phyloP scores from a whole-genome alignment of 1,140 invertebrate species.

The Heliothis virescens region DNA sequence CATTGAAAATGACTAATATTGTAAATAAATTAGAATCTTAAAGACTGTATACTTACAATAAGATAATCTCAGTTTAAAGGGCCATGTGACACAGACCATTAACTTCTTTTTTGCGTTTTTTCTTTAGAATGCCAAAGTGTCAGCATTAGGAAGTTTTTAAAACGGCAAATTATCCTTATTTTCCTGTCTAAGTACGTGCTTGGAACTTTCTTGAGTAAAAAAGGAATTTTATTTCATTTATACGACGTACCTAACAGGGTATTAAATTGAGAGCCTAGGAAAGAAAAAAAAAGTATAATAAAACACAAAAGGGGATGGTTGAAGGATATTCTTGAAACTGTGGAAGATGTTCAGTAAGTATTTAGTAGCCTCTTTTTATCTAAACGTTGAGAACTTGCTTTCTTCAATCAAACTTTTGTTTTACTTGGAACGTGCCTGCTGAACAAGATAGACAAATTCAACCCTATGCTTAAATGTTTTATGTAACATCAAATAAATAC shows the following conservation, averaged over 20 bases:
- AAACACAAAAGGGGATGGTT: neutral
- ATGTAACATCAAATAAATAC: neutral
- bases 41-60: slow-evolving; percentile 77
- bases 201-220: slow-evolving; percentile 23
- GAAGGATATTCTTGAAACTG: no score
- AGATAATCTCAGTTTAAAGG: slow-evolving; percentile 57
- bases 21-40: slow-evolving; percentile 80
- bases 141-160: slow-evolving; percentile 36
- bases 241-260: slow-evolving; percentile 4
- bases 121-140: slow-evolving; percentile 13
- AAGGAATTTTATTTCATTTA: slow-evolving; percentile 24
- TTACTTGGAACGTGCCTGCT: no score
- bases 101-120: slow-evolving; percentile 14
- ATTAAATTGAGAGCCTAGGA: slow-evolving; percentile 19
- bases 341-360: neutral
- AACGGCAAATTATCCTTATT: slow-evolving; percentile 24
- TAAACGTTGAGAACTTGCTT: no score
- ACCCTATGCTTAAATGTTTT: neutral
- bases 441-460: no score
- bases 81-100: slow-evolving; percentile 47
- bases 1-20: slow-evolving; percentile 73
- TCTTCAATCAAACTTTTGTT: no score
- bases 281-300: neutral
- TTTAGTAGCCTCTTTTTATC: neutral
- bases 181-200: slow-evolving; percentile 32